These are phyloP conservation scores for Semaprochilodus insignis DNA, from an alignment of 2,797 vertebrate species.

Conservation along the genomic window DNA sequence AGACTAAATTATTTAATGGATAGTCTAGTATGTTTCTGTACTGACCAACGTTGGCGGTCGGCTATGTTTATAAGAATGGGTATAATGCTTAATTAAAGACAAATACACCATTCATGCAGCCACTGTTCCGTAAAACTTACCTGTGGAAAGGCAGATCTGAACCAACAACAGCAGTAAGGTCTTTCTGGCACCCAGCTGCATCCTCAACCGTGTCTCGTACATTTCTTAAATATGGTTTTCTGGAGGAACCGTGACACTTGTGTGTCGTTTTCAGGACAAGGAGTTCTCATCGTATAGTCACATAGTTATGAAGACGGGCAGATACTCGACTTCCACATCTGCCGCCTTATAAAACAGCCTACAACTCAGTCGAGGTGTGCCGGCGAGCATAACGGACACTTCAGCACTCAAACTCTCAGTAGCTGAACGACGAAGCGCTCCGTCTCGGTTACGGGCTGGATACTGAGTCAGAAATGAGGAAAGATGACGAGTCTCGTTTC, in stretches of 20 bases:
- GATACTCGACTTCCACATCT: neutral
- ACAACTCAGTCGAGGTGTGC: conserved; percentile 20
- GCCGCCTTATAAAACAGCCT: neutral
- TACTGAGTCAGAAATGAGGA: neutral
- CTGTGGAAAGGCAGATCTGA: conserved; percentile 40
- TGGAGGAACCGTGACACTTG: neutral
- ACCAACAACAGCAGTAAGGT: conserved; percentile 35
- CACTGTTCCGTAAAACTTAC: conserved; percentile 45
- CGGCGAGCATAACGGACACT: neutral
- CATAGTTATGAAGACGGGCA: conserved; percentile 15
- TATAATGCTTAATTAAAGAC: too few relatives aligned
- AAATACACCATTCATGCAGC: too few relatives aligned
- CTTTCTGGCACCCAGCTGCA: conserved; percentile 31
- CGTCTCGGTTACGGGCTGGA: neutral
- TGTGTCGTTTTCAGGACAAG: conserved; percentile 13
- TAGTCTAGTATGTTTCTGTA: too few relatives aligned
- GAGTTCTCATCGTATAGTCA: neutral
- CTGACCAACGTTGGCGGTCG: too few relatives aligned
- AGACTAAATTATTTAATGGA: too few relatives aligned
- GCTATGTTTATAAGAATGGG: too few relatives aligned
- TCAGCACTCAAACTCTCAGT: neutral
- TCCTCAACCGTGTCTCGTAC: conserved; percentile 26
- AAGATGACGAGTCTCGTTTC: neutral
- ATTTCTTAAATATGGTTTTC: neutral
- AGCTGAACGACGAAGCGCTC: neutral